Evolutionary conservation across 2,888 invertebrate species (phyloP), one percentile per base, ranked within the genome.

Genomic region (Scaptomyza cyrtandrae): DNA sequence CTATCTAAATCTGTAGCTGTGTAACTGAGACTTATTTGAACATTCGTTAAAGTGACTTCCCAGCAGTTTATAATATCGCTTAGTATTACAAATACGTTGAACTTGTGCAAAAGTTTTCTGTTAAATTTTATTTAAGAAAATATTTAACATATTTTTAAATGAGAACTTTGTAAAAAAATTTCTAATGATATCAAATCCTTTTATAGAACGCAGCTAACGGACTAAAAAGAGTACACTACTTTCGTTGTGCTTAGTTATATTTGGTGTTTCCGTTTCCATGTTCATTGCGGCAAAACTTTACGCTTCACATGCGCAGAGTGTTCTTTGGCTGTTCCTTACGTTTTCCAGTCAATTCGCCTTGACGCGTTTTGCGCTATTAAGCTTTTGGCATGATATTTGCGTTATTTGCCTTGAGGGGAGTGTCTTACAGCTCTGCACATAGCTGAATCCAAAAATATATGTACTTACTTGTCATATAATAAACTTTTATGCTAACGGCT

Each of bases 391-490:
- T 76, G 76, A 75, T 80, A 83, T 84, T 78, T 78, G 71, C 79
- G 72, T 72, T 81, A 84, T 82, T 84, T 76, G 68, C 55, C 65
- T 52, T 58, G 55, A 27, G 58, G 27, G 55, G 35, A 55, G 58
- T 37, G 41, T 33, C 33, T 6, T 49, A 19, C 29, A 56, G 62
- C 66, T 58, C 65, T 59, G 58, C 50, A 65, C 48, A 70, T 60
- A 65, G 67, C 66, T 72, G 72, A 67, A 77, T 63, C 77, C 74
- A 73, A 74, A 73, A 74, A 79, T 77, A 80, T 79, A 78, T 77
- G 64, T 75, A 82, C 82, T 79, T 77, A 86, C 86, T 84, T 83
- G 80, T 80, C 83, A 84, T 84, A 84, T 86, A 84, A 84, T 84
- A 84, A 84, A 84, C 72, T 84, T 84, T 84, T 83, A 84, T 84